Base-by-base conservation (phyloP, 2,113 vertebrate species). In the Ploceus nigricollis region DNA sequence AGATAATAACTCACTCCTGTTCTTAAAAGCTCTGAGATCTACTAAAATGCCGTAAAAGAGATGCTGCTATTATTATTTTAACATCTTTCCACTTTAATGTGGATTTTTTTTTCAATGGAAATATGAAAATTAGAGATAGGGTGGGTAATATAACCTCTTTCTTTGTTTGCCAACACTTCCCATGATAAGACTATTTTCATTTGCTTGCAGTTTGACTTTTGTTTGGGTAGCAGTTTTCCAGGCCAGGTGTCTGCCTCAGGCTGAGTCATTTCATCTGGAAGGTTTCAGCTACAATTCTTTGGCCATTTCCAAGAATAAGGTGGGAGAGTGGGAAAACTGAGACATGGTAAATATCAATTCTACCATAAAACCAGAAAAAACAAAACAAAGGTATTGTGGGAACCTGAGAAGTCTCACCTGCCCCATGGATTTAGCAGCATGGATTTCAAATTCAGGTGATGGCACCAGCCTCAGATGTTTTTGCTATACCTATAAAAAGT, bases 11-110 rank as follows among this genome's bases (percentile, higher is more conserved):
- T 90, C 71, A 60, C 5, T 92, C 73, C n/a, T 87, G 82, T 22
- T 94, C 79, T 92, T 79, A 94, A 94, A 95, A 91, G 89, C 44
- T 92, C 84, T 50, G 19, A 83, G 42, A 81, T 89, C 47, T 22
- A 82, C 87, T 89, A 53, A 94, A 94, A 84, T 21, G 60, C 31
- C 87, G 16, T 24, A 65, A 64, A 87, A 71, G 25, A 57, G 53
- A 71, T 68, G 44, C 30, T 91, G 33, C 30, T 70, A 31, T 70
- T 54, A 68, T 85, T 94, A 81, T 89, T 94, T 73, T 71, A 75
- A 31, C 20, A 53, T 58, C 35, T 76, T 91, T 40, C 54, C 18
- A 35, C 47, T 71, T 91, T 23, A 72, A 50, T 17, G 54, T 11
- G 23, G 4, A 3, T 25, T 40, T 33, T 6, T 65, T 47, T 89